Evolutionary conservation across 2,797 vertebrate genomes (phyloP).

Genomic region (Lophura swinhoii): DNA sequence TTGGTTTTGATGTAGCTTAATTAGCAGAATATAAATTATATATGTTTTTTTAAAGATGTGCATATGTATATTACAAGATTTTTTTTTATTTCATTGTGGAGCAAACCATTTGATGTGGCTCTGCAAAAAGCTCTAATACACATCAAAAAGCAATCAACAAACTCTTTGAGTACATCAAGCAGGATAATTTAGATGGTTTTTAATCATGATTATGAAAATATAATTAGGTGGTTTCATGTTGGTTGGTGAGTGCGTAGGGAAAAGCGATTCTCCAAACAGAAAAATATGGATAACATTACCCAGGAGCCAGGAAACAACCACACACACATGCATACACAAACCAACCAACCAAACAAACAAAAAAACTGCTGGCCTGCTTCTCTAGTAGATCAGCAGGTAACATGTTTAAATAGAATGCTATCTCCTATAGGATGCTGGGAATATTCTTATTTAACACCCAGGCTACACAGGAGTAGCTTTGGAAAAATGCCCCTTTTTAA

Average conservation of each 20-base stretch:
- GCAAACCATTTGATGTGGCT: conserved; percentile 76
- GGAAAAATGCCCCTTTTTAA: conserved; percentile 71
- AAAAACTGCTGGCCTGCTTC: conserved; percentile 40
- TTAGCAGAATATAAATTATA: conserved; percentile 80
- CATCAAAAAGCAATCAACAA: conserved; percentile 83
- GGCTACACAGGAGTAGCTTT: conserved; percentile 52
- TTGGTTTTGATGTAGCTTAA: conserved; percentile 75
- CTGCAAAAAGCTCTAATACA: conserved; percentile 75
- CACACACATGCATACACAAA: conserved; percentile 26
- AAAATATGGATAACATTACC: conserved; percentile 72
- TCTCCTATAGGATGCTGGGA: conserved; percentile 63
- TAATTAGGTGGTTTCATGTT: conserved; percentile 81
- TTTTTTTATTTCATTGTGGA: conserved; percentile 75
- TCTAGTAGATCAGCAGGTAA: conserved; percentile 57
- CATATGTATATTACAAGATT: conserved; percentile 66
- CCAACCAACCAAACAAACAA: conserved; percentile 23
- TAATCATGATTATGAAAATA: conserved; percentile 82
- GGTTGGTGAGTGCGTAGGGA: conserved; percentile 72
- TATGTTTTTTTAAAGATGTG: conserved; percentile 66
- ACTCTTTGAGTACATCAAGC: conserved; percentile 80
- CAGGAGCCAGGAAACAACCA: conserved; percentile 53
- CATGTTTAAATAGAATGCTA: conserved; percentile 62
- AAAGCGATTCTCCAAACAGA: conserved; percentile 78
- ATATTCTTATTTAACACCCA: conserved; percentile 74
- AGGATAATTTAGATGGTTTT: conserved; percentile 81